Conservation (phyloP, 1,140 invertebrate genomes). For the Drosophila arizonae region DNA sequence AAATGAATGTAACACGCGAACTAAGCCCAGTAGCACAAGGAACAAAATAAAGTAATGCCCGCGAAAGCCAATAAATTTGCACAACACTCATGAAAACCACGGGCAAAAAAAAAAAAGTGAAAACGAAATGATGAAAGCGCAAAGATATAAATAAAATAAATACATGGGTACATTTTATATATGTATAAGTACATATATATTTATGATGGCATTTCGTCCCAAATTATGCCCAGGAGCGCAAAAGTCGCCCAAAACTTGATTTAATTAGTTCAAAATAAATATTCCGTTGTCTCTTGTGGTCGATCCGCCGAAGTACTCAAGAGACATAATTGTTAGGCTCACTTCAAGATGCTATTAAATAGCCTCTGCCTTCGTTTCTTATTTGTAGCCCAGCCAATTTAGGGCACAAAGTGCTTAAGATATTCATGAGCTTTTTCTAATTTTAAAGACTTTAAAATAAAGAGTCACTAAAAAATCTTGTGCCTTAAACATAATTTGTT, state of each 20-base stretch:
- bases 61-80: slow-evolving; percentile 68
- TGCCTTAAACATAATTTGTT: too few relatives aligned
- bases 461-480: too few relatives aligned
- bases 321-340: too few relatives aligned
- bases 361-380: too few relatives aligned
- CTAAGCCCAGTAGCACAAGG: slow-evolving; percentile 39
- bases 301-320: too few relatives aligned
- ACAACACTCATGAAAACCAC: slow-evolving; percentile 33
- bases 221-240: slow-evolving; percentile 17
- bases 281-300: too few relatives aligned
- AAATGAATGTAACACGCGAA: slow-evolving; percentile 57
- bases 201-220: slow-evolving; percentile 8
- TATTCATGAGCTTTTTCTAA: too few relatives aligned
- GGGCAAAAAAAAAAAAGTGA: slow-evolving; percentile 25
- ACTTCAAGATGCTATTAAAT: too few relatives aligned
- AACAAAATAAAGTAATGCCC: slow-evolving; percentile 50
- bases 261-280: too few relatives aligned
- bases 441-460: too few relatives aligned
- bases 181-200: not conserved
- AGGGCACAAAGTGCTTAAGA: too few relatives aligned
- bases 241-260: not conserved
- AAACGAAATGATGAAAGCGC: slow-evolving; percentile 42
- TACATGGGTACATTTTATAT: not conserved
- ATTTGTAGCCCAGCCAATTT: too few relatives aligned
- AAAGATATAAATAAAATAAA: slow-evolving; percentile 40